Percentiles rank a stretch among this genome's conserved stretches.
phyloP scores from a whole-genome alignment of 2,797 vertebrate species.

The Spinus pinus region DNA sequence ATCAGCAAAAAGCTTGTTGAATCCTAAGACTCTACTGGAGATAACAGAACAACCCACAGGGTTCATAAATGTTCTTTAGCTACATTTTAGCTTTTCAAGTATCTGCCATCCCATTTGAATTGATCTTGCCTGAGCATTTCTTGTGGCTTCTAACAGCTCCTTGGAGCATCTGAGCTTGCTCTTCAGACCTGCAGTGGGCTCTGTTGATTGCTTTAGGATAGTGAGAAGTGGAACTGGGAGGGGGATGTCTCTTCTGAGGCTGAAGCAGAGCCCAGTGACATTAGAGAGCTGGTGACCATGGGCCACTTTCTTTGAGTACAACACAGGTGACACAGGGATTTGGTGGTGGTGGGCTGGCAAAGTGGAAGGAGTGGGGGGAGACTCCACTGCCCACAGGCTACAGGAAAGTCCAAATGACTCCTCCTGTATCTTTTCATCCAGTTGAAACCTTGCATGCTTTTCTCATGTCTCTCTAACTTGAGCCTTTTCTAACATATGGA shows the following conservation, averaged over 20 bases:
- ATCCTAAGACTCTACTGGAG: not conserved
- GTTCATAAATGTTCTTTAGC: not conserved
- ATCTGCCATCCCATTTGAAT: not conserved
- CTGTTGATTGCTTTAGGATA: not conserved
- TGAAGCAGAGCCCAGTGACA: not conserved
- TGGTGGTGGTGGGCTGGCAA: not conserved
- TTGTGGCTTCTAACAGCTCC: not conserved
- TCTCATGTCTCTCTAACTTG: not conserved
- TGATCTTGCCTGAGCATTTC: not conserved
- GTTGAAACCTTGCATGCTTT: not conserved
- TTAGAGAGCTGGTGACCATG: not conserved
- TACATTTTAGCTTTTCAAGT: not conserved
- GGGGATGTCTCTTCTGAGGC: not conserved
- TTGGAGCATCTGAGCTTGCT: not conserved
- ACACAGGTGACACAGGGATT: not conserved
- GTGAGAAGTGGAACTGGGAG: not conserved
- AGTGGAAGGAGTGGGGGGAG: not conserved
- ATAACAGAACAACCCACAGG: fast-evolving
- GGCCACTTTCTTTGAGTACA: not conserved
- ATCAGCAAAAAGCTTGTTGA: not conserved
- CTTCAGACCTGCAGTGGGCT: not conserved
- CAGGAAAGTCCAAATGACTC: not conserved
- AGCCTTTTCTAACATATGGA: not conserved
- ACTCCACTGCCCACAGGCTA: not conserved
- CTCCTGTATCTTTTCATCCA: not conserved